Conservation (phyloP, 2,113 vertebrate genomes). For the Gopherus flavomarginatus region DNA sequence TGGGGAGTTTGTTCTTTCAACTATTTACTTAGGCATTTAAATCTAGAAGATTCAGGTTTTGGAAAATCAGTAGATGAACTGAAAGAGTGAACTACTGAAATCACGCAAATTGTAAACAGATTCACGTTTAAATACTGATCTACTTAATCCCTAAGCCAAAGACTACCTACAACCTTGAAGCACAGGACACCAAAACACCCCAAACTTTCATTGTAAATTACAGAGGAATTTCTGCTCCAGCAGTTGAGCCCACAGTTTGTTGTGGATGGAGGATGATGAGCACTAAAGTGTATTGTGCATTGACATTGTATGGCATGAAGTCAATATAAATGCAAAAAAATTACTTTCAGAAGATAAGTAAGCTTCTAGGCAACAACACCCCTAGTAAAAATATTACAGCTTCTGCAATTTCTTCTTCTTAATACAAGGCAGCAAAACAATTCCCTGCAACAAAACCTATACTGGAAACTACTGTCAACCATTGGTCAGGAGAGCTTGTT, state of each 20-base stretch:
- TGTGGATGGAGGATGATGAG: neutral
- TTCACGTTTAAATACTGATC: slow-evolving; percentile 34
- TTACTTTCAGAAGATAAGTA: slow-evolving; percentile 1
- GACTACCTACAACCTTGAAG: slow-evolving; percentile 1
- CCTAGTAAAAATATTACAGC: neutral
- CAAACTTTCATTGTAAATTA: slow-evolving; percentile 12
- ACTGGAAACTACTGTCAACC: slow-evolving; percentile 45
- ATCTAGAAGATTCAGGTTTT: slow-evolving; percentile 16
- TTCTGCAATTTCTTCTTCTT: neutral
- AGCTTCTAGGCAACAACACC: slow-evolving; percentile 18
- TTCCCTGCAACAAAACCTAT: slow-evolving; percentile 19
- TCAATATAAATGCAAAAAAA: neutral
- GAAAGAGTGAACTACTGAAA: slow-evolving; percentile 32
- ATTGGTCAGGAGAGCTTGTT: neutral
- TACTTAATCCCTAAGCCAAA: slow-evolving; percentile 49
- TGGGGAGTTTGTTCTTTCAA: neutral
- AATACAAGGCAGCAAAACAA: slow-evolving; percentile 61
- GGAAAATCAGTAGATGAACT: slow-evolving; percentile 8
- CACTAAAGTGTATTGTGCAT: neutral
- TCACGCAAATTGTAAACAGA: slow-evolving; percentile 36
- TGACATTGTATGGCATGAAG: neutral
- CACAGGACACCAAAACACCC: slow-evolving; percentile 30
- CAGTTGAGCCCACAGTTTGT: neutral
- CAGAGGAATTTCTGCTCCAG: slow-evolving; percentile 19
- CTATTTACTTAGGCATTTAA: neutral